phyloP scores from a whole-genome alignment of 2,113 vertebrate species.

The Laticauda laticaudata region DNA sequence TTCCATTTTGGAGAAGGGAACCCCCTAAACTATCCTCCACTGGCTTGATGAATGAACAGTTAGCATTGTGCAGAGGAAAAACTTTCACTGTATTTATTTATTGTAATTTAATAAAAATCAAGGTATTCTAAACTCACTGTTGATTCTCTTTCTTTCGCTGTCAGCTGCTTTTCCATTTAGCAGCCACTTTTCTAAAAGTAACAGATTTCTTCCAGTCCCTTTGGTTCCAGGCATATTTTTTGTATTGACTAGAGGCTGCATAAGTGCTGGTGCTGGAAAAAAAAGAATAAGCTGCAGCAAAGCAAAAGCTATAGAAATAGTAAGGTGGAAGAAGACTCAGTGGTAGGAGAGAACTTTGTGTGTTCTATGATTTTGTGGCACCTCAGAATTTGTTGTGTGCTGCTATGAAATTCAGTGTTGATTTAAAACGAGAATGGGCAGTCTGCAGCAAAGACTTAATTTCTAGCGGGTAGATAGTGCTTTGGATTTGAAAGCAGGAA shows the following conservation, averaged over 20 bases:
- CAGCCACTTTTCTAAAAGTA: background rate
- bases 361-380: background rate
- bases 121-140: slow-evolving; percentile 12
- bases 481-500: background rate
- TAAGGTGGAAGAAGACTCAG: background rate
- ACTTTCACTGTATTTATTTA: slow-evolving; percentile 33
- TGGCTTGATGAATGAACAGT: background rate
- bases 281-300: background rate
- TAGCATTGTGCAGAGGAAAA: slow-evolving; percentile 4
- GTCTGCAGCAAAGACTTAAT: background rate
- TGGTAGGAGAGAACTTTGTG: background rate
- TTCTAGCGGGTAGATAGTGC: too few relatives aligned
- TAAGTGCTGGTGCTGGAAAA: background rate
- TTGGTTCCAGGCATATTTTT: background rate
- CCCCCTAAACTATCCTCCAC: background rate
- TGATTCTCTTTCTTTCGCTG: background rate
- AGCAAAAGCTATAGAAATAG: background rate
- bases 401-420: too few relatives aligned
- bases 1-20: background rate
- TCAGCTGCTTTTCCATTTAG: background rate
- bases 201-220: background rate
- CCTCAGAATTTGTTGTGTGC: background rate
- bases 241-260: background rate
- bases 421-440: background rate
- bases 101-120: slow-evolving; percentile 38